Conservation (phyloP, 2,888 invertebrate genomes). For the Syrphus vitripennis region DNA sequence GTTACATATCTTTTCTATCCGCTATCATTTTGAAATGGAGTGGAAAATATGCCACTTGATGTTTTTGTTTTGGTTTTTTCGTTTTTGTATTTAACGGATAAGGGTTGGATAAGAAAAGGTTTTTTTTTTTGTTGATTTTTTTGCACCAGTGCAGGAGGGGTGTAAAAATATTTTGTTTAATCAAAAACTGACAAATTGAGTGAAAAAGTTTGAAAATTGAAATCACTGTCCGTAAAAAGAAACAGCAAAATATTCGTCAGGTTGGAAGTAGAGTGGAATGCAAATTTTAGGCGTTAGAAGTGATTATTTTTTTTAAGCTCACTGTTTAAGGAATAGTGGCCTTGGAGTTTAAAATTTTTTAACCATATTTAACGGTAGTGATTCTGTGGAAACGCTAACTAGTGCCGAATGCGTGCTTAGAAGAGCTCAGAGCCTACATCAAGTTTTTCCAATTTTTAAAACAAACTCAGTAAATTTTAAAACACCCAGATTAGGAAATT, state of each 20-base stretch:
- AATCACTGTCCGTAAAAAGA: background rate
- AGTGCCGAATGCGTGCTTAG: too few relatives aligned
- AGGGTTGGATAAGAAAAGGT: background rate
- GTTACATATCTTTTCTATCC: conserved; percentile 15
- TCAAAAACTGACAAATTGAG: background rate
- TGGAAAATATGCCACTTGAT: conserved; percentile 59
- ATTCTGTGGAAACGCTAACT: too few relatives aligned
- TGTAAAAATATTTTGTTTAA: background rate
- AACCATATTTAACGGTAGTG: too few relatives aligned
- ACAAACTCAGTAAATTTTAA: too few relatives aligned
- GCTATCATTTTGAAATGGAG: conserved; percentile 35
- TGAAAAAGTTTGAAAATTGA: background rate
- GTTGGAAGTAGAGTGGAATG: background rate
- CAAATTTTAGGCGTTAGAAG: too few relatives aligned
- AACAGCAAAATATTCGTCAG: background rate
- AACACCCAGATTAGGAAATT: too few relatives aligned
- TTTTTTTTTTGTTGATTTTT: background rate
- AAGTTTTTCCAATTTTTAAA: too few relatives aligned
- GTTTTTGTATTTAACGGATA: background rate
- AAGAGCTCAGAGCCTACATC: too few relatives aligned
- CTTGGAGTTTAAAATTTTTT: too few relatives aligned
- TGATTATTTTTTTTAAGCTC: too few relatives aligned
- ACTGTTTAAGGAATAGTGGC: too few relatives aligned
- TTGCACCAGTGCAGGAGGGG: background rate
- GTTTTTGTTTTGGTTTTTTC: background rate